Conservation (phyloP, 2,113 vertebrate species). For the Salvelinus namaycush region DNA sequence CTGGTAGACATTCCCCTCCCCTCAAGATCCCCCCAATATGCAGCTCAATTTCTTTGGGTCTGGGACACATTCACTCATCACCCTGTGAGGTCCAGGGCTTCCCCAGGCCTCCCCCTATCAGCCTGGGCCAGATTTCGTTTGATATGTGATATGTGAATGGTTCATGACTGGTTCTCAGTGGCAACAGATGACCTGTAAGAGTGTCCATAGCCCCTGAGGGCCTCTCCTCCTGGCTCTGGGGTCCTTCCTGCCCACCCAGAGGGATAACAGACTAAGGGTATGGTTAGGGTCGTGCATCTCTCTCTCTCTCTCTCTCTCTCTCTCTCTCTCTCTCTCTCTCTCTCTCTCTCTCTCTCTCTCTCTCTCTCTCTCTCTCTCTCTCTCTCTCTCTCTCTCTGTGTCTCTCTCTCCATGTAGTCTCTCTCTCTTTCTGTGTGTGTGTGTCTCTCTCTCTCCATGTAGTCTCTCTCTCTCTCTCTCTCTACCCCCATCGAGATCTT, state of each 20-base stretch:
- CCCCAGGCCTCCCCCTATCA: neutral
- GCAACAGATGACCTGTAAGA: constrained; percentile 1
- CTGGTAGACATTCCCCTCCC: neutral
- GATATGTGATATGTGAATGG: neutral
- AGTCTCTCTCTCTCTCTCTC: neutral
- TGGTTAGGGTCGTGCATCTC: neutral
- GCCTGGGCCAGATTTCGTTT: neutral
- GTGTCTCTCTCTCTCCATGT: neutral
- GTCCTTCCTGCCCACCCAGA: neutral
- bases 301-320: neutral
- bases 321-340: neutral
- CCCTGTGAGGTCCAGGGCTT: constrained; percentile 1
- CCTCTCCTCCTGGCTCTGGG: neutral
- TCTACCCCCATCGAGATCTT: constrained; percentile 18
- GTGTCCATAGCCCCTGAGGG: neutral
- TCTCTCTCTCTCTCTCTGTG: neutral
- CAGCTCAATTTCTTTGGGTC: neutral
- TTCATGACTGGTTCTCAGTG: neutral
- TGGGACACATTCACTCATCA: neutral
- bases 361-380: neutral
- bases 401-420: no score
- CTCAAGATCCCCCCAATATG: neutral
- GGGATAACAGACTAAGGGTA: neutral
- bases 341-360: neutral
- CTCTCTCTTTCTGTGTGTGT: no score